Conservation (phyloP, 2,888 invertebrate genomes). For the Sclerodermus sp. region DNA sequence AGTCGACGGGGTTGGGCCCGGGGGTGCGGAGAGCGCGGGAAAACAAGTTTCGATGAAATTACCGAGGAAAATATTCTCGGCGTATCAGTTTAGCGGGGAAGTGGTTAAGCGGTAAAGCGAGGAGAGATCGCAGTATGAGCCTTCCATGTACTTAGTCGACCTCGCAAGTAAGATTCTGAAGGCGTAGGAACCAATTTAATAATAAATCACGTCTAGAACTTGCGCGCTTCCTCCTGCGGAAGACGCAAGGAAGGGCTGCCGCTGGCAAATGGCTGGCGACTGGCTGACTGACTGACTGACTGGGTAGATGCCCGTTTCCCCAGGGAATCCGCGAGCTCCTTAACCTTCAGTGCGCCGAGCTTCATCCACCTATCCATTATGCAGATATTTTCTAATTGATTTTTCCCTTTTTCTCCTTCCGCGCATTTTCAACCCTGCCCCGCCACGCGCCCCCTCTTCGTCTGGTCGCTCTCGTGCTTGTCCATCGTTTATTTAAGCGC, state of each 20-base stretch:
- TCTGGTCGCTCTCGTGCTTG: constrained; percentile 2
- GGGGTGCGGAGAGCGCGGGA: background rate
- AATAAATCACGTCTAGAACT: constrained; percentile 52
- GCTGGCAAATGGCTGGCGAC: constrained; percentile 29
- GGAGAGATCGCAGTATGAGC: constrained; percentile 25
- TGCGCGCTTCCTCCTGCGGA: constrained; percentile 45
- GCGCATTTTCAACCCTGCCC: background rate
- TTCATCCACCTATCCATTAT: constrained; percentile 48
- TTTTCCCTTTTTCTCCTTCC: constrained; percentile 26
- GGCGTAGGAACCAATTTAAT: constrained; percentile 42
- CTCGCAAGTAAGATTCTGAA: constrained; percentile 19
- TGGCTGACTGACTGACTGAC: constrained; percentile 12
- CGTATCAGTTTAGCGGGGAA: constrained; percentile 21
- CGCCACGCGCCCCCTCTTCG: constrained; percentile 2
- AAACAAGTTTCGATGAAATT: background rate
- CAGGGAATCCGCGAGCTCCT: constrained; percentile 46
- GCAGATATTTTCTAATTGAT: constrained; percentile 49
- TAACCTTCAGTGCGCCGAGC: constrained; percentile 37
- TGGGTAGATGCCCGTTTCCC: constrained; percentile 44
- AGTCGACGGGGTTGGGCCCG: too few species aligned
- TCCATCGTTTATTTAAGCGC: too few species aligned
- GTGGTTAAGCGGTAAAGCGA: constrained; percentile 16
- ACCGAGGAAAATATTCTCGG: constrained; percentile 27
- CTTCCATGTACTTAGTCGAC: constrained; percentile 23
- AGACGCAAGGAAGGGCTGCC: constrained; percentile 35